Conservation (phyloP, 2,888 invertebrate species). For the Noctua comes region DNA sequence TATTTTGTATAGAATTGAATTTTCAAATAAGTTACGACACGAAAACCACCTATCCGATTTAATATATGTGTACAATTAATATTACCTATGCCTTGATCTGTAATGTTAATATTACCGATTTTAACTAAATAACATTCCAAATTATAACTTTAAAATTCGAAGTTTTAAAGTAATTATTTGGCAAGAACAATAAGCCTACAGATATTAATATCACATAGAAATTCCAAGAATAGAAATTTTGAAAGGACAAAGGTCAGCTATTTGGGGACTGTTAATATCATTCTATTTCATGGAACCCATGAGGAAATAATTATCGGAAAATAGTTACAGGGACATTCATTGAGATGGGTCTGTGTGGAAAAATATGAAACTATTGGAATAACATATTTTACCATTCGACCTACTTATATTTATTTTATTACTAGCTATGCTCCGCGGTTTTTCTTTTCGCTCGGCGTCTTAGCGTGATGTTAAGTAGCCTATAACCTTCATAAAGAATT, state of each 20-base stretch:
- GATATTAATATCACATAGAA: conserved; percentile 22
- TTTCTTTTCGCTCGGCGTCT: background rate
- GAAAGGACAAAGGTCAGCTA: conserved; percentile 17
- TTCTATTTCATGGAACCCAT: conserved; percentile 3
- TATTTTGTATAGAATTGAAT: background rate
- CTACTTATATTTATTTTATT: background rate
- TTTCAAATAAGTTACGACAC: background rate
- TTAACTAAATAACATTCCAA: conserved; percentile 20
- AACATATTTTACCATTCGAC: background rate
- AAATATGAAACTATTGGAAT: background rate
- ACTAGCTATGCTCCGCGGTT: background rate
- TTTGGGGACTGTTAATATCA: conserved; percentile 10
- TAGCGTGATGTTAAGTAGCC: background rate
- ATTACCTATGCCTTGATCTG: background rate
- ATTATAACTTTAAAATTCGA: conserved; percentile 37
- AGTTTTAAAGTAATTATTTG: too few relatives aligned
- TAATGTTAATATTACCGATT: background rate
- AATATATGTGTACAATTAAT: conserved; percentile 11
- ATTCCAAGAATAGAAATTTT: background rate
- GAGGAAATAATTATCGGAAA: conserved; percentile 20
- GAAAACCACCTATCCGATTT: conserved; percentile 4
- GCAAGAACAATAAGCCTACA: conserved; percentile 18
- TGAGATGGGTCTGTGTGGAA: background rate
- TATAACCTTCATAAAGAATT: background rate
- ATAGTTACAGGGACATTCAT: background rate